phyloP scores from a whole-genome alignment of 2,797 vertebrate genomes.

The Gastrophryne carolinensis region DNA sequence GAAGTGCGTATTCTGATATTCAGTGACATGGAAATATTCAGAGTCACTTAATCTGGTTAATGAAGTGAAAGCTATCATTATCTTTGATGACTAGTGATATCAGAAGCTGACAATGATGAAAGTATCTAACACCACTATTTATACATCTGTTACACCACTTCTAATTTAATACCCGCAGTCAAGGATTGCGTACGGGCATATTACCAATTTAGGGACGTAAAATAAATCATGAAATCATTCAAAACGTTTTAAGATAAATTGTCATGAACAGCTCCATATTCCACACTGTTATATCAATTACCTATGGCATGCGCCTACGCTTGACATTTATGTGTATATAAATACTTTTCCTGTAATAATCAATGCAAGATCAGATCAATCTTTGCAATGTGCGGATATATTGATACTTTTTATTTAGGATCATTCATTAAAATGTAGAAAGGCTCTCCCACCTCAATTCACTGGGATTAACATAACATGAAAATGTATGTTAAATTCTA shows the following conservation, averaged over 20 bases:
- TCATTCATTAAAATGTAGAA: too few relatives aligned
- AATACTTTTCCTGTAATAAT: neutral
- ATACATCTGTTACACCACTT: neutral
- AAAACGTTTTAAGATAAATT: neutral
- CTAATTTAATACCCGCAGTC: neutral
- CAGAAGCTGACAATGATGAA: neutral
- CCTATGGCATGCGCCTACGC: neutral
- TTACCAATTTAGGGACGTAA: neutral
- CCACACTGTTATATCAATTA: neutral
- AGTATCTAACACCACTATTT: neutral
- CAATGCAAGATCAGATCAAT: constrained; percentile 21
- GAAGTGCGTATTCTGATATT: neutral
- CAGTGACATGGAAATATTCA: neutral
- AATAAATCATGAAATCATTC: neutral
- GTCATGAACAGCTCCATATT: neutral
- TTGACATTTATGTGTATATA: constrained; percentile 1
- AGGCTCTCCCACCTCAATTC: too few relatives aligned
- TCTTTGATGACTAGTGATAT: neutral
- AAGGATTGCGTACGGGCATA: neutral
- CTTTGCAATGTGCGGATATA: neutral
- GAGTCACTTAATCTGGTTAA: neutral
- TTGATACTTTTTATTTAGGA: neutral
- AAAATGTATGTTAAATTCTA: too few relatives aligned
- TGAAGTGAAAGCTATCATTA: neutral
- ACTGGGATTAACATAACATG: too few relatives aligned